These are phyloP conservation scores for Streptopelia turtur DNA, from an alignment of 2,797 vertebrate genomes.

Conservation along the genomic window DNA sequence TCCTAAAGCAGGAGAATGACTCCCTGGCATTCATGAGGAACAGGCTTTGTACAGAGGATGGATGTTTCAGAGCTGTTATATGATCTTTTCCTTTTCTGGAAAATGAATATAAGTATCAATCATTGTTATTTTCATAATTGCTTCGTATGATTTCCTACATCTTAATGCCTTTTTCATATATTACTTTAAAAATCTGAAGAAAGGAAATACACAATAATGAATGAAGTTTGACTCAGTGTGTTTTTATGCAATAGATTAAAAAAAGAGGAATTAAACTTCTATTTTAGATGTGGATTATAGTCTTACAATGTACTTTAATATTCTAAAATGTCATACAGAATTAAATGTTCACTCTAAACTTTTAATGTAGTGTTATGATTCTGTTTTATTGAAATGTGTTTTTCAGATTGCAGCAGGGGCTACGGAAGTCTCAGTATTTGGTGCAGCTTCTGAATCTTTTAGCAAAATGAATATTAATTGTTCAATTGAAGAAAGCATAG, in stretches of 20 bases:
- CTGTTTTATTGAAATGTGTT: conserved; percentile 43
- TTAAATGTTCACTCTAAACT: background rate
- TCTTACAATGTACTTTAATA: background rate
- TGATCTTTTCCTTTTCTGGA: background rate
- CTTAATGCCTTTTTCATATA: background rate
- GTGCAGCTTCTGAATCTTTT: conserved; percentile 92
- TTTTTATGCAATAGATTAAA: background rate
- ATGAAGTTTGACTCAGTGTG: background rate
- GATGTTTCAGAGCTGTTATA: background rate
- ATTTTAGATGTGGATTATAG: background rate
- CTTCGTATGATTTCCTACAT: background rate
- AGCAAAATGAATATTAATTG: conserved; percentile 95
- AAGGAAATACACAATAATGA: background rate
- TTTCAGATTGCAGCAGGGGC: conserved; percentile 91
- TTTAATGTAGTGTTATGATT: background rate
- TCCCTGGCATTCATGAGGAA: background rate
- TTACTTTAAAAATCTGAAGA: background rate
- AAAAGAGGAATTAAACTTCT: background rate
- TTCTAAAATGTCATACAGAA: background rate
- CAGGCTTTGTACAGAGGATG: background rate
- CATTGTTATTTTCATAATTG: background rate
- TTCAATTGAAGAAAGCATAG: conserved; percentile 93
- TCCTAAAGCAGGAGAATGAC: background rate
- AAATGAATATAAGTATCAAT: background rate
- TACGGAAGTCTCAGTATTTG: conserved; percentile 93